Conservation (phyloP, 2,888 invertebrate genomes). For the Escarpia spicata region DNA sequence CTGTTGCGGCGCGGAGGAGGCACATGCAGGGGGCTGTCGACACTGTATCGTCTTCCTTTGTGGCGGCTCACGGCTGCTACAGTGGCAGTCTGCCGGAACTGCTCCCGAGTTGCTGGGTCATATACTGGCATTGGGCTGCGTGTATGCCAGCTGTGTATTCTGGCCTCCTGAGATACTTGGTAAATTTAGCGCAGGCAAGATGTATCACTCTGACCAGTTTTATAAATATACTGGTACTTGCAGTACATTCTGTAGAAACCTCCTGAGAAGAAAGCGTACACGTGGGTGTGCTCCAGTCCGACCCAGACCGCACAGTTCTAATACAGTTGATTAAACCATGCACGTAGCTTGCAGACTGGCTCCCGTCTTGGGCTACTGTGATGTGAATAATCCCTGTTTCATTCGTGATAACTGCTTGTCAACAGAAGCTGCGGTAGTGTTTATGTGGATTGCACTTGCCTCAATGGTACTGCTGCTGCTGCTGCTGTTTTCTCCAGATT, state of each 20-base stretch:
- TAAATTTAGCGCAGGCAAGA: not conserved
- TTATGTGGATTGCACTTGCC: constrained; percentile 16
- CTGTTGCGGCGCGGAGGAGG: not conserved
- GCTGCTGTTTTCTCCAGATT: not conserved
- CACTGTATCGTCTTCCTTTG: constrained; percentile 25
- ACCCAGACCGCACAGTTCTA: not conserved
- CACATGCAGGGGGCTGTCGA: constrained; percentile 26
- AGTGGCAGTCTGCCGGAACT: constrained; percentile 38
- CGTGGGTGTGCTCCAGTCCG: not conserved
- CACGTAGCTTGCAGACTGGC: not conserved
- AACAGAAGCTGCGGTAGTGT: constrained; percentile 16
- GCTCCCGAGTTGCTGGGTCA: constrained; percentile 42
- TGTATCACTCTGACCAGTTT: constrained; percentile 5
- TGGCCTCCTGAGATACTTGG: constrained; percentile 17
- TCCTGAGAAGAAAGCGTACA: not conserved
- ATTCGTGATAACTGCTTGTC: constrained; percentile 4
- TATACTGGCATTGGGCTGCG: constrained; percentile 41
- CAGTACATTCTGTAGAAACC: not conserved
- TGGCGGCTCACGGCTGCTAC: not conserved
- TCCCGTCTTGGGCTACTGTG: not conserved
- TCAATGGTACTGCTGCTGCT: constrained; percentile 12
- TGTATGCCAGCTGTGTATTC: constrained; percentile 13
- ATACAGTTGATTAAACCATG: not conserved
- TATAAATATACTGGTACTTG: constrained; percentile 9
- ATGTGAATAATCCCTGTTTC: not conserved